phyloP scores from a whole-genome alignment of 1,140 invertebrate species.

The Druon quercuslanigerum region DNA sequence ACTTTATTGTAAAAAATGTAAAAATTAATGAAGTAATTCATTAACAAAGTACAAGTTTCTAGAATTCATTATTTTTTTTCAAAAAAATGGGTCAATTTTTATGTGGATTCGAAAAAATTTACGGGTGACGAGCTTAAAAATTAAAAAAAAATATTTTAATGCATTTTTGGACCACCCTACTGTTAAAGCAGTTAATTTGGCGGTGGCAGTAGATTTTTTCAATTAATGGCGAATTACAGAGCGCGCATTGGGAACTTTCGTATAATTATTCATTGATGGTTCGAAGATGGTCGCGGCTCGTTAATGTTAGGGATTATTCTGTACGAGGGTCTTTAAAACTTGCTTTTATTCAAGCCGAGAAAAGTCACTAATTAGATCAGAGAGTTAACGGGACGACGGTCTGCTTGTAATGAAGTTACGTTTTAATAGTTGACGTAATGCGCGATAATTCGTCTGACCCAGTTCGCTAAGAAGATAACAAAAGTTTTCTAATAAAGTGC shows the following conservation, averaged over 20 bases:
- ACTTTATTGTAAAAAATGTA: too few species aligned
- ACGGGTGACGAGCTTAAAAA: too few species aligned
- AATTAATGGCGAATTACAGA: too few species aligned
- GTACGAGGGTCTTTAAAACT: not conserved
- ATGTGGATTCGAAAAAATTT: too few species aligned
- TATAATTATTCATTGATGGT: not conserved
- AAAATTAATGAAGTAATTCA: too few species aligned
- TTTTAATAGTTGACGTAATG: conserved; percentile 29
- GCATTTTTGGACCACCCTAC: too few species aligned
- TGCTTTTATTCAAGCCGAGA: conserved; percentile 17
- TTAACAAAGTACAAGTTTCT: too few species aligned
- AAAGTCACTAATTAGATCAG: conserved; percentile 26
- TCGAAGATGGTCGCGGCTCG: not conserved
- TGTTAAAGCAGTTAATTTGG: too few species aligned
- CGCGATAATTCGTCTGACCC: conserved; percentile 22
- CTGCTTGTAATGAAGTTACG: conserved; percentile 15
- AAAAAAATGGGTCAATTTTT: too few species aligned
- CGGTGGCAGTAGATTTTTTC: too few species aligned
- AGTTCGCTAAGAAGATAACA: conserved; percentile 27
- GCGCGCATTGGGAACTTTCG: not conserved
- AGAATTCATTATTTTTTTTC: too few species aligned
- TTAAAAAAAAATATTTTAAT: too few species aligned
- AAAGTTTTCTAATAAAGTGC: conserved; percentile 1
- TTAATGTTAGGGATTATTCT: conserved; percentile 4
- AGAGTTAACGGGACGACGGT: conserved; percentile 8